Conservation (phyloP, 2,797 vertebrate species). For the Rhynchonycteris naso region DNA sequence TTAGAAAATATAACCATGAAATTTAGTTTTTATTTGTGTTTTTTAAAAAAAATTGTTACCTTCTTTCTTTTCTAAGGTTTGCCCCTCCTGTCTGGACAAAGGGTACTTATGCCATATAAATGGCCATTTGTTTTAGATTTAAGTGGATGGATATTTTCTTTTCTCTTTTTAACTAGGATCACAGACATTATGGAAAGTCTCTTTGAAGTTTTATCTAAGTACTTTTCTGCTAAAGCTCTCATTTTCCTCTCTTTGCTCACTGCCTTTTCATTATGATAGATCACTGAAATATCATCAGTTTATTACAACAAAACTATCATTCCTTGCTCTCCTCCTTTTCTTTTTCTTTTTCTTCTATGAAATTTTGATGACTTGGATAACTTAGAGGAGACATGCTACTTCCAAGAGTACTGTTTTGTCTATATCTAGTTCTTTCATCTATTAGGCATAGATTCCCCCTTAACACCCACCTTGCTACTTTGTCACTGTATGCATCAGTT, state of each 20-base stretch:
- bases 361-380: slow-evolving; percentile 22
- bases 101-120: slow-evolving; percentile 19
- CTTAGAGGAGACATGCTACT: not conserved
- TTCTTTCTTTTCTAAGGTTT: slow-evolving; percentile 48
- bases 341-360: slow-evolving; percentile 38
- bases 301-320: slow-evolving; percentile 52
- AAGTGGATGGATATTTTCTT: slow-evolving; percentile 56
- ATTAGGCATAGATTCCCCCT: not conserved
- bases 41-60: slow-evolving; percentile 14
- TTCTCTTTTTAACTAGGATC: slow-evolving; percentile 60
- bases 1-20: not conserved
- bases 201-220: slow-evolving; percentile 75
- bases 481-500: not conserved
- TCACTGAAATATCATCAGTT: slow-evolving; percentile 54
- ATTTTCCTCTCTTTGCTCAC: slow-evolving; percentile 62
- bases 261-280: slow-evolving; percentile 66
- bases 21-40: slow-evolving; percentile 1
- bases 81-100: slow-evolving; percentile 17
- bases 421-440: not conserved
- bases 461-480: slow-evolving; percentile 30
- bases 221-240: slow-evolving; percentile 62
- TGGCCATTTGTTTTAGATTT: slow-evolving; percentile 70
- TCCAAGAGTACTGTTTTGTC: not conserved
- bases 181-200: slow-evolving; percentile 51
- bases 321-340: slow-evolving; percentile 20